Evolutionary conservation across 2,888 invertebrate species (phyloP).

Genomic region (Oeneis ivallda): DNA sequence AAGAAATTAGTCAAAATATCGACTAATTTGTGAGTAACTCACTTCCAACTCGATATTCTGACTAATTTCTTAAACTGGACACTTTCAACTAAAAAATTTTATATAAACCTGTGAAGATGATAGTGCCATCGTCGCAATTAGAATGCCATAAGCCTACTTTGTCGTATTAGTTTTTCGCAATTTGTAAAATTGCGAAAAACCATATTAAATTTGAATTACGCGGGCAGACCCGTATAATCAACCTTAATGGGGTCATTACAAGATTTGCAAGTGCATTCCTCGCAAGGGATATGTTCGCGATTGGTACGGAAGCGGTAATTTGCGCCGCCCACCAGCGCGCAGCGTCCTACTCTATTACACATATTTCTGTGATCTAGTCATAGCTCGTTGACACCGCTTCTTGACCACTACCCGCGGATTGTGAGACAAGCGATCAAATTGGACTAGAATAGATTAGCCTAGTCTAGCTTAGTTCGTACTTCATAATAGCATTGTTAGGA

Average conservation of each 20-base stretch:
- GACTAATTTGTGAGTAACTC: too few relatives aligned
- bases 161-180: too few relatives aligned
- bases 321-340: constrained; percentile 51
- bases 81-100: too few relatives aligned
- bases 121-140: too few relatives aligned
- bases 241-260: neutral
- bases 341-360: constrained; percentile 16
- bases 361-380: constrained; percentile 37
- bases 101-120: too few relatives aligned
- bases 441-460: neutral
- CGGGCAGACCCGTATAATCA: too few relatives aligned
- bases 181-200: too few relatives aligned
- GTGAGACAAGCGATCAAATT: neutral
- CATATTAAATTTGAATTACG: too few relatives aligned
- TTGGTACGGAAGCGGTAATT: constrained; percentile 55
- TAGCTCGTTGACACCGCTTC: constrained; percentile 45
- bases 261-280: constrained; percentile 18
- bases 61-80: too few relatives aligned
- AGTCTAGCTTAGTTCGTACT: neutral
- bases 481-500: neutral
- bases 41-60: too few relatives aligned
- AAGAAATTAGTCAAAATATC: too few relatives aligned
- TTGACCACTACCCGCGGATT: constrained; percentile 29
- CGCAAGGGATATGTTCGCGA: constrained; percentile 7
- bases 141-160: too few relatives aligned